Evolutionary conservation across 2,888 invertebrate species (phyloP), one percentile per base, ranked within the genome.

Genomic region (Drosophila neotestacea): DNA sequence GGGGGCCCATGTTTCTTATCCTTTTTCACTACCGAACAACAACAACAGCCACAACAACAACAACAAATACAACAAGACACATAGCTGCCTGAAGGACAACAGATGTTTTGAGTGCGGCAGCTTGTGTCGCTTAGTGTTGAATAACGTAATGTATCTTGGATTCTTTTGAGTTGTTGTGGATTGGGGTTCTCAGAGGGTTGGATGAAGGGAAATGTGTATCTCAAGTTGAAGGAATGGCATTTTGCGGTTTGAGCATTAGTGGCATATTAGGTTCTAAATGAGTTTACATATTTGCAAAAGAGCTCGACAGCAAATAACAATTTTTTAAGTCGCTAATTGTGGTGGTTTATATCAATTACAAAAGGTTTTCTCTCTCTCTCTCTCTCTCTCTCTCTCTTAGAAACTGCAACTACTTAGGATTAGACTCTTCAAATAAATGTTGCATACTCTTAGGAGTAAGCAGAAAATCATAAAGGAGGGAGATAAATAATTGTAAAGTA

Each of bases 141-240:
- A 73, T 75, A 81, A 81, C 81, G 74, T 81, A 77, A 81, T 81
- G 81, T 81, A 81, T 81, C 72, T 71, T 73, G 67, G 76, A 73
- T 73, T 70, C 73, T 65, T 69, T 46, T 54, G 47, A 58, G 51
- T 56, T 60, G 34, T 30, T 44, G 50, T 13, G 11, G 39, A 28
- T 39, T 54, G 48, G 4, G 48, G 42, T 38, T 58, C 42, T n/a
- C 48, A 9, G 41, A 22, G 42, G 6, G 22, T 22, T 22, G 22
- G 2, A 22, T 4, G 30, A 30, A 30, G 5, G 30, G 0, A 6
- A 32, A 4, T 27, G 11, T 11, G 30, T n/a, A 11, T 4, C 6
- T 2, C 28, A 1, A 44, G 38, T 4, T 38, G 13, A 0, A n/a
- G 34, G 47, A 30, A 30, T 41, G 52, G 27, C 47, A 44, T 38